These are phyloP conservation scores for cat (Felis catus) DNA, from an alignment of 2,113 vertebrate species.

Conservation along the genomic window DNA sequence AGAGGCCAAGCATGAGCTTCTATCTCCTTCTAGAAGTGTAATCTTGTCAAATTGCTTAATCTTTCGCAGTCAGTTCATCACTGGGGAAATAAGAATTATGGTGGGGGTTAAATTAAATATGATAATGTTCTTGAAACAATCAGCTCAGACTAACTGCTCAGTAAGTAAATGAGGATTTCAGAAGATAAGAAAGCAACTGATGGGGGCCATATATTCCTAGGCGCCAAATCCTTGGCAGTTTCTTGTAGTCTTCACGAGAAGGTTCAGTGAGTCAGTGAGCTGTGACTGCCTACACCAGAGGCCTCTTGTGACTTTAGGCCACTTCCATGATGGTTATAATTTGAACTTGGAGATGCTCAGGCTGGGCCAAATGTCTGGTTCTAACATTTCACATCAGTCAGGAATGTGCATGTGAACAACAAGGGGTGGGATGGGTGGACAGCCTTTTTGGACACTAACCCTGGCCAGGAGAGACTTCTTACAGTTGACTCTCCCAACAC, in stretches of 20 bases:
- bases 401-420: not conserved
- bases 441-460: not conserved
- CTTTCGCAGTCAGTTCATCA: not conserved
- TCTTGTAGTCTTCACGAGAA: not conserved
- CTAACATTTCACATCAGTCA: not conserved
- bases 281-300: not conserved
- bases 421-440: not conserved
- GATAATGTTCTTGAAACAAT: not conserved
- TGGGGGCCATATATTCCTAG: not conserved
- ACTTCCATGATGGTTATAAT: not conserved
- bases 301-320: not conserved
- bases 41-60: not conserved
- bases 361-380: not conserved
- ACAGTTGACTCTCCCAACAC: not conserved
- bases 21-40: not conserved
- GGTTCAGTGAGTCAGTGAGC: not conserved
- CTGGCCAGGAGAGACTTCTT: not conserved
- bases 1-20: not conserved
- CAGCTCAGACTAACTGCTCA: not conserved
- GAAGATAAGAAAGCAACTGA: not conserved
- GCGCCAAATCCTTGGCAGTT: not conserved
- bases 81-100: not conserved
- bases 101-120: not conserved
- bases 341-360: not conserved
- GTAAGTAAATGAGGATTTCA: not conserved